Evolutionary conservation across 2,113 vertebrate genomes (phyloP).

Genomic region (Empidonax traillii): DNA sequence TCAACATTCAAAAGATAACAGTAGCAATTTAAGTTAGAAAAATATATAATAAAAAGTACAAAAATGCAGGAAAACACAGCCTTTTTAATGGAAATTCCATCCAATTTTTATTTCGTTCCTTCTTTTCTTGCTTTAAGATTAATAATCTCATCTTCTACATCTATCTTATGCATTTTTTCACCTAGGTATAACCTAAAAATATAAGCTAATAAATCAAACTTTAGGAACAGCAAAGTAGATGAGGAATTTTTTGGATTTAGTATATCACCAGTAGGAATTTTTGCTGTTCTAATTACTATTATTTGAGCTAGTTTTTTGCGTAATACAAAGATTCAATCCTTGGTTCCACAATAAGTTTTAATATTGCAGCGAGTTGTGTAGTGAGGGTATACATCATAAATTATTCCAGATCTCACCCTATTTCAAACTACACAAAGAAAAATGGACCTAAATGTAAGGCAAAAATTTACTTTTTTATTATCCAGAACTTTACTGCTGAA

Average conservation of each 20-base stretch:
- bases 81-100: not conserved
- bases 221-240: not conserved
- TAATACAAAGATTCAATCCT: not conserved
- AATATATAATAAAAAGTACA: not conserved
- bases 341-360: not conserved
- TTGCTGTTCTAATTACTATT: not conserved
- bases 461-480: not conserved
- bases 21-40: not conserved
- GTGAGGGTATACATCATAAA: not conserved
- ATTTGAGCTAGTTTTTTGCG: not conserved
- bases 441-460: not conserved
- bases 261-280: rapidly evolving
- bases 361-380: not conserved
- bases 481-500: not conserved
- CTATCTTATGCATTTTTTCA: not conserved
- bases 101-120: not conserved
- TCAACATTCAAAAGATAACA: not conserved
- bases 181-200: not conserved
- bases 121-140: not conserved
- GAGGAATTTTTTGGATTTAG: not conserved
- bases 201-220: not conserved
- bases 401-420: not conserved
- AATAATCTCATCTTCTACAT: not conserved
- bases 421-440: not conserved
- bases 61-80: not conserved